Evolutionary conservation across 2,113 vertebrate genomes (phyloP).

Genomic region (Muntiacus reevesi): DNA sequence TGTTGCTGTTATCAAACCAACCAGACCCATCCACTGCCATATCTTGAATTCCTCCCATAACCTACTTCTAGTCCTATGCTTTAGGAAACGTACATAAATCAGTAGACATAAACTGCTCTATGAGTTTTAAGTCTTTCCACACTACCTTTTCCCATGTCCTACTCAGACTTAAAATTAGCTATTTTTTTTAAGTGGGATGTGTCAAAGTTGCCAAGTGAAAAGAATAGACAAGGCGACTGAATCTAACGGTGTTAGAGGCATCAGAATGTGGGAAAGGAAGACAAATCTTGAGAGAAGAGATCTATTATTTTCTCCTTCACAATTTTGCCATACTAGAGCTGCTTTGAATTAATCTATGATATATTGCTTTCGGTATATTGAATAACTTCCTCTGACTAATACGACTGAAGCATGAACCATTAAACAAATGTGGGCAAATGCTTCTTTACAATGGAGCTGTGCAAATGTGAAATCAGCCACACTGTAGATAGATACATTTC

Average conservation of each 20-base stretch:
- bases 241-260: background rate
- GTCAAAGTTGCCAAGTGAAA: background rate
- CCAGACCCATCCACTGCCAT: background rate
- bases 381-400: background rate
- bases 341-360: background rate
- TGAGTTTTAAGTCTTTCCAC: background rate
- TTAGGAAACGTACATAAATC: background rate
- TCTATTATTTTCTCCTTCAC: background rate
- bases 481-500: background rate
- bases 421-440: conserved; percentile 8
- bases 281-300: background rate
- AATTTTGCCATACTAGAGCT: background rate
- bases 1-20: background rate
- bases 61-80: background rate
- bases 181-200: background rate
- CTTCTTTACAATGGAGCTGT: background rate
- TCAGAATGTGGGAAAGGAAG: background rate
- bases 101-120: background rate
- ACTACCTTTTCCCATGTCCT: background rate
- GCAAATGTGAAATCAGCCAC: conserved; percentile 28
- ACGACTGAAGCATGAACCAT: background rate
- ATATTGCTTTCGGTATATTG: background rate
- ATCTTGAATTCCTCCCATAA: background rate
- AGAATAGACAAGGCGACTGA: background rate
- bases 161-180: background rate